These are phyloP conservation scores for Microctonus brassicae DNA, from an alignment of 2,888 invertebrate genomes.

Conservation along the genomic window DNA sequence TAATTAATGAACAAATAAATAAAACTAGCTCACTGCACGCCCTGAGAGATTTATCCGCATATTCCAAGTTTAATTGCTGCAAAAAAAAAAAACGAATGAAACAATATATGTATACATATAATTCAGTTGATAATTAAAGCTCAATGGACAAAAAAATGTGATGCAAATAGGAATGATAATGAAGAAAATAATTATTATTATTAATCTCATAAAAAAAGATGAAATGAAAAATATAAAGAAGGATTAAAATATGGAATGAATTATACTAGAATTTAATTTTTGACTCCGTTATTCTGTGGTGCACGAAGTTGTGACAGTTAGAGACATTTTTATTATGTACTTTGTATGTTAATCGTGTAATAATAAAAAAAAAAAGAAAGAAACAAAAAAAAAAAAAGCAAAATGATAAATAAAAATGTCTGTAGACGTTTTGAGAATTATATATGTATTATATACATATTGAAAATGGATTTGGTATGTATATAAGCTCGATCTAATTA, in stretches of 20 bases:
- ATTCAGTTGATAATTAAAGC: slow-evolving; percentile 42
- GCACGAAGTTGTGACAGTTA: slow-evolving; percentile 45
- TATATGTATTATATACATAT: slow-evolving; percentile 37
- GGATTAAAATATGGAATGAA: slow-evolving; percentile 36
- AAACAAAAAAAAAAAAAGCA: slow-evolving; percentile 25
- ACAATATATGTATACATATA: neutral
- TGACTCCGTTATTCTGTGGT: slow-evolving; percentile 68
- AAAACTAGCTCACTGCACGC: slow-evolving; percentile 12
- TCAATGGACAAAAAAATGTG: slow-evolving; percentile 45
- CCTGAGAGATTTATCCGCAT: neutral
- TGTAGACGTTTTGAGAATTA: neutral
- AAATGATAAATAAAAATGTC: neutral
- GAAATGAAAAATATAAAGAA: no score
- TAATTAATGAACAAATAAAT: slow-evolving; percentile 13
- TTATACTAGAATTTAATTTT: slow-evolving; percentile 38
- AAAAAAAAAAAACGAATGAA: slow-evolving; percentile 42
- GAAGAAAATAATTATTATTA: slow-evolving; percentile 11
- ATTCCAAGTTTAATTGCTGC: slow-evolving; percentile 35
- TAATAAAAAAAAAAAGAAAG: neutral
- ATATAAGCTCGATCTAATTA: slow-evolving; percentile 35
- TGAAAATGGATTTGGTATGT: slow-evolving; percentile 30
- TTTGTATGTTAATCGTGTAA: slow-evolving; percentile 45
- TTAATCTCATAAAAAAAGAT: slow-evolving; percentile 14
- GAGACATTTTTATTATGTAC: slow-evolving; percentile 43
- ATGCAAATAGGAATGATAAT: slow-evolving; percentile 39